Base-by-base conservation (phyloP, 2,888 invertebrate species). In the Poecilobothrus nobilitatus region DNA sequence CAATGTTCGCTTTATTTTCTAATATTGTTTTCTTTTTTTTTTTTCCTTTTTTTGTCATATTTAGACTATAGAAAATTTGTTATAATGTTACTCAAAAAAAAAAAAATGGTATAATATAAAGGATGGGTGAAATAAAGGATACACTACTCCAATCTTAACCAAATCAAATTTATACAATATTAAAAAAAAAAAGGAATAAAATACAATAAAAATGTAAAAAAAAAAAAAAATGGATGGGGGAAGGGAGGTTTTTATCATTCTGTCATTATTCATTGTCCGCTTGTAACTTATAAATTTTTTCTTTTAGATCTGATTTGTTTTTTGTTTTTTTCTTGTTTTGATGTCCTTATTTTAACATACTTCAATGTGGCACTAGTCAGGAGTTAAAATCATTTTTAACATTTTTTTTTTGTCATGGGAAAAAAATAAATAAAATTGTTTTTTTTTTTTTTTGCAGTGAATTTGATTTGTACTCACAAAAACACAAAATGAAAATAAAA, bases 261-360 rank as follows among this genome's bases (percentile, higher is more conserved):
- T 53, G 53, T 53, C 53, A 53, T 53, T 53, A 18, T 53, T 53
- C 53, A 53, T 53, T 53, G 53, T 53, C 53, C 53, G 53, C 15
- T 53, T 53, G 53, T 53, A 53, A 53, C 53, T 53, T 53, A 53
- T 53, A 9, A 53, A 12, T 53, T 53, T n/a, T 53, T 53, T 53
- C 18, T 53, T 53, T 53, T 37, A 10, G 37, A 10, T 37, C 7
- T 37, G 37, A 10, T 53, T 53, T 53, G 15, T 53, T 18, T 53
- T n/a, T 53, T 18, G 53, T 53, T 18, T 2, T 53, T 53, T 53
- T 53, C 7, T 53, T 27, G 2, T 27, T 27, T 18, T 53, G 53
- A 15, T 53, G 53, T 53, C 18, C 53, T 53, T 53, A 53, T 53
- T 53, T 53, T 53, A 53, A 15, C 15, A 18, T 53, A 53, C 41